A percentile compares a stretch with the other conserved stretches of the same genome.
Conservation (phyloP, 2,113 vertebrate genomes). For the Neogale vison region DNA sequence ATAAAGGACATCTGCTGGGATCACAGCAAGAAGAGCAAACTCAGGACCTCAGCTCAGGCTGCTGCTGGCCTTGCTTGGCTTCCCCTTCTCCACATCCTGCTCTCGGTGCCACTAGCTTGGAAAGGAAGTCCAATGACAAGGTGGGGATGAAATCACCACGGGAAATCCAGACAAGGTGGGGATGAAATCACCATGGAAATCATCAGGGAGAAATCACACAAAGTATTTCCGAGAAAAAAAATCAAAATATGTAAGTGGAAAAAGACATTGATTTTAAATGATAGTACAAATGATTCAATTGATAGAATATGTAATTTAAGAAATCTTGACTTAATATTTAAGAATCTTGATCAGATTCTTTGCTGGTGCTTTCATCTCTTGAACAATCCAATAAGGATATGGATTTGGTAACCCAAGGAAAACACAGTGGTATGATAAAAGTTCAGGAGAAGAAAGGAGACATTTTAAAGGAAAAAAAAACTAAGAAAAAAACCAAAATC, state of each 20-base stretch:
- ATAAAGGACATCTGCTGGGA: constrained; percentile 35
- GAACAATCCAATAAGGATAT: neutral
- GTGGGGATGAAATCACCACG: too few relatives aligned
- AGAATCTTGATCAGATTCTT: neutral
- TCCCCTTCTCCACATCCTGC: neutral
- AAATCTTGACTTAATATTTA: neutral
- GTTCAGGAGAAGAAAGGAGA: neutral
- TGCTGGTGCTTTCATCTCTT: neutral
- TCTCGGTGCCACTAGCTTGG: neutral
- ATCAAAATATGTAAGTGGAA: neutral
- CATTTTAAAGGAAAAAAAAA: neutral
- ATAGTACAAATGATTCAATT: neutral
- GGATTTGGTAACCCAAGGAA: neutral
- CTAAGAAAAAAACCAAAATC: neutral
- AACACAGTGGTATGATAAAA: neutral
- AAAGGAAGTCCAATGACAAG: neutral
- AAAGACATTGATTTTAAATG: constrained; percentile 12
- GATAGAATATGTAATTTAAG: neutral
- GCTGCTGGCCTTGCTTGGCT: neutral
- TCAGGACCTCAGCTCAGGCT: neutral
- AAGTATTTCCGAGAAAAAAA: neutral
- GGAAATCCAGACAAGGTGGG: neutral
- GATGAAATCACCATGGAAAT: neutral
- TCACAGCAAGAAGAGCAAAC: neutral
- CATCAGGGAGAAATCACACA: neutral